phyloP scores from a whole-genome alignment of 2,888 invertebrate species.

The Tenthredo distinguenda region DNA sequence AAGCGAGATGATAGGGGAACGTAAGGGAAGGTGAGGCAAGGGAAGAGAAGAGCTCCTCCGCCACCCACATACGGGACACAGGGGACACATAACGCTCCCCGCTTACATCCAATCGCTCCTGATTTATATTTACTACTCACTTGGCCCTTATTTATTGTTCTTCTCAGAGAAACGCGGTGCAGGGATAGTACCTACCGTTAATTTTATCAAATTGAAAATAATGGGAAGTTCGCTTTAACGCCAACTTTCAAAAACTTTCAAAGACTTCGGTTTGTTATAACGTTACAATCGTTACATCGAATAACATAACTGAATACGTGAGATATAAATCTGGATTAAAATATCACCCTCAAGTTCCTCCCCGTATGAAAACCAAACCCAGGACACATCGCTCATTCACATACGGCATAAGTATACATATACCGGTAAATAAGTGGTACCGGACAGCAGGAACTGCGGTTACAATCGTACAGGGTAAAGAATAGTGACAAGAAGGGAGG shows the following conservation, averaged over 20 bases:
- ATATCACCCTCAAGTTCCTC: neutral
- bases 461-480: neutral
- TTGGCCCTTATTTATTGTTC: slow-evolving; percentile 77
- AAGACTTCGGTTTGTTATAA: neutral
- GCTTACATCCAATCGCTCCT: slow-evolving; percentile 78
- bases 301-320: neutral
- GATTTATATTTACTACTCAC: slow-evolving; percentile 78
- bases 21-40: neutral
- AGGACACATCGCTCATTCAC: neutral
- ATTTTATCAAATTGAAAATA: slow-evolving; percentile 77
- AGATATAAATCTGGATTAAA: too few species aligned
- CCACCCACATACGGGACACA: slow-evolving; percentile 76
- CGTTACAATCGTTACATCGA: neutral
- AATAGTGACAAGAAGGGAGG: neutral
- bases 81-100: slow-evolving; percentile 78
- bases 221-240: slow-evolving; percentile 63
- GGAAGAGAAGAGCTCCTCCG: slow-evolving; percentile 59
- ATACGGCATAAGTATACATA: neutral
- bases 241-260: slow-evolving; percentile 47
- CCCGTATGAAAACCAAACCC: neutral
- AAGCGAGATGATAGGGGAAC: neutral
- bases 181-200: slow-evolving; percentile 70
- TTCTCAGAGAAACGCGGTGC: slow-evolving; percentile 71
- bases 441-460: neutral
- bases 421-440: neutral